Base-by-base conservation (phyloP, 2,113 vertebrate genomes). In the Lagopus leucura region DNA sequence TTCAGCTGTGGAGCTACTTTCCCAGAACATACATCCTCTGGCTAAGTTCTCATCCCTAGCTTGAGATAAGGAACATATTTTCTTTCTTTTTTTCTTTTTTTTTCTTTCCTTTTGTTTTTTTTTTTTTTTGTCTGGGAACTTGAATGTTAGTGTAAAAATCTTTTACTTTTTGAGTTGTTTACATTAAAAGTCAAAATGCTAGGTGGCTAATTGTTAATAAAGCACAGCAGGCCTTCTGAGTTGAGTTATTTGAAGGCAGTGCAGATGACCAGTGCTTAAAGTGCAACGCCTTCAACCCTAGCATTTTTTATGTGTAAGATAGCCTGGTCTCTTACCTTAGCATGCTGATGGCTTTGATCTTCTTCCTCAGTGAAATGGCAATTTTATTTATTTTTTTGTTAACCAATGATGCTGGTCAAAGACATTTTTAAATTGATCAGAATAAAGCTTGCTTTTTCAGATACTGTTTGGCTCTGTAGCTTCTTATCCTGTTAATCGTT, bases 361-460 rank as follows among this genome's bases (percentile, higher is more conserved):
- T 63, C 47, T 54, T 91, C 50, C 13, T 87, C 70, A 82, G 28
- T 73, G 45, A 89, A 92, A 28, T 21, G 19, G 32, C 70, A 28
- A 5, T 24, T 42, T 19, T 16, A n/a, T 28, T 21, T 55, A 80
- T 70, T 42, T 11, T 25, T 3, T 36, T 63, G 38, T 58, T 89
- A 58, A 61, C 57, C 47, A n/a, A 9, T 64, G 76, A 50, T 6
- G 11, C 27, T 43, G 36, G 64, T 90, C 36, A 81, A 48, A 85
- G 43, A n/a, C 40, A 45, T 48, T 82, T 89, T 69, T 61, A 21
- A 73, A 32, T 58, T 66, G 84, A 32, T 82, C 55, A 87, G 79
- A 94, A 95, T 93, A 94, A 93, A 96, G 65, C 40, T 89, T 76
- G 16, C 55, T 93, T 92, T 93, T 93, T 89, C 71, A 70, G 86